phyloP scores from a whole-genome alignment of 2,888 invertebrate species.

The Pristionchus mayeri region DNA sequence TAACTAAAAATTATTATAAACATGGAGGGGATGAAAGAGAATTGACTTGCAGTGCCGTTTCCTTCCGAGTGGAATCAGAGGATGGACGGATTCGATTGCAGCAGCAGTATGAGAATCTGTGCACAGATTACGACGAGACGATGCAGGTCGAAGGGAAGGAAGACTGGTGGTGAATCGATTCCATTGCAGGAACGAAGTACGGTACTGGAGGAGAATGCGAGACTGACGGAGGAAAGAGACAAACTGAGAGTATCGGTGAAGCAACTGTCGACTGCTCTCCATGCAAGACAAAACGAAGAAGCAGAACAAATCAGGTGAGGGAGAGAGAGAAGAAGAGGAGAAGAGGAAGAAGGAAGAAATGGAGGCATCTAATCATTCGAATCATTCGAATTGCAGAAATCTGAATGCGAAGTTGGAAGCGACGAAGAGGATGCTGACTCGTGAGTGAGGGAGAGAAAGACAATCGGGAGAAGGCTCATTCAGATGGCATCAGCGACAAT shows the following conservation, averaged over 20 bases:
- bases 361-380: not conserved
- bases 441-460: not conserved
- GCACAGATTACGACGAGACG: constrained; percentile 67
- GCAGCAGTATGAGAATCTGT: constrained; percentile 59
- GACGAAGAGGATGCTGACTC: constrained; percentile 31
- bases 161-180: not conserved
- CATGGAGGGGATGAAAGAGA: not conserved
- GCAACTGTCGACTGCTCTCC: constrained; percentile 31
- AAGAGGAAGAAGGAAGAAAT: not conserved
- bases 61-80: constrained; percentile 63
- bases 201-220: constrained; percentile 52
- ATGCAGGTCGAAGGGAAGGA: constrained; percentile 63
- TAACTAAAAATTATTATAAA: not conserved
- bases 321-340: not conserved
- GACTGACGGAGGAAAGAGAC: constrained; percentile 51
- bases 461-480: not conserved
- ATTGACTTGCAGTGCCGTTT: constrained; percentile 55
- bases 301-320: constrained; percentile 3
- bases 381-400: not conserved
- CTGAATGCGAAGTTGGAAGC: constrained; percentile 30
- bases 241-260: constrained; percentile 44
- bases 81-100: constrained; percentile 58
- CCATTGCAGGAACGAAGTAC: constrained; percentile 33
- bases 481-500: constrained; percentile 28
- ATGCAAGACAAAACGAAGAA: constrained; percentile 40